Evolutionary conservation across 2,797 vertebrate species (phyloP).

Genomic region (Megaceryle alcyon): DNA sequence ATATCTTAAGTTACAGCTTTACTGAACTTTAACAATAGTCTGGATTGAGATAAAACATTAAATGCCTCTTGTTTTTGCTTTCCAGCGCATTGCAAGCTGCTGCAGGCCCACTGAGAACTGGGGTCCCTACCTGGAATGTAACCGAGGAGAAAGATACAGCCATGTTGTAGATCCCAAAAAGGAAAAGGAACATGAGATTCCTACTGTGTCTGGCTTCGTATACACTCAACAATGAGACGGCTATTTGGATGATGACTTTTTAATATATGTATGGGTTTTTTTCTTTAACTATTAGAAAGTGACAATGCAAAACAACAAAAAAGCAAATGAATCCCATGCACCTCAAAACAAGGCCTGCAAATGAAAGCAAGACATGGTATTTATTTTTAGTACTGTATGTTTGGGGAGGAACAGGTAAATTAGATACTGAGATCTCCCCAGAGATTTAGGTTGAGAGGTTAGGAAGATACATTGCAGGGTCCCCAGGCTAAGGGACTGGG

Average conservation of each 20-base stretch:
- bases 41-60: not conserved
- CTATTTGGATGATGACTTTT: not conserved
- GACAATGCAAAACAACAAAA: not conserved
- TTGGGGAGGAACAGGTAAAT: not conserved
- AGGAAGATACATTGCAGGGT: not conserved
- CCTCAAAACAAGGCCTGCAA: not conserved
- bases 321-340: not conserved
- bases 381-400: slow-evolving; percentile 54
- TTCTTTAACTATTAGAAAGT: not conserved
- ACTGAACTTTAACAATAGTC: not conserved
- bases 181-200: slow-evolving; percentile 69
- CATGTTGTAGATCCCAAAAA: slow-evolving; percentile 47
- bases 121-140: slow-evolving; percentile 87
- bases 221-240: slow-evolving; percentile 38
- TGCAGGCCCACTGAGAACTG: slow-evolving; percentile 85
- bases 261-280: not conserved
- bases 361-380: not conserved
- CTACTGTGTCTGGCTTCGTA: slow-evolving; percentile 62
- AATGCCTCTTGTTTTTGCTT: not conserved
- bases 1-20: not conserved
- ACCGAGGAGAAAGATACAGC: slow-evolving; percentile 86
- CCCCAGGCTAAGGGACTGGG: not conserved
- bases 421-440: not conserved
- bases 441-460: not conserved
- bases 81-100: slow-evolving; percentile 83